These are phyloP conservation scores for Halichoeres trimaculatus DNA, from an alignment of 2,113 vertebrate species.

Conservation along the genomic window DNA sequence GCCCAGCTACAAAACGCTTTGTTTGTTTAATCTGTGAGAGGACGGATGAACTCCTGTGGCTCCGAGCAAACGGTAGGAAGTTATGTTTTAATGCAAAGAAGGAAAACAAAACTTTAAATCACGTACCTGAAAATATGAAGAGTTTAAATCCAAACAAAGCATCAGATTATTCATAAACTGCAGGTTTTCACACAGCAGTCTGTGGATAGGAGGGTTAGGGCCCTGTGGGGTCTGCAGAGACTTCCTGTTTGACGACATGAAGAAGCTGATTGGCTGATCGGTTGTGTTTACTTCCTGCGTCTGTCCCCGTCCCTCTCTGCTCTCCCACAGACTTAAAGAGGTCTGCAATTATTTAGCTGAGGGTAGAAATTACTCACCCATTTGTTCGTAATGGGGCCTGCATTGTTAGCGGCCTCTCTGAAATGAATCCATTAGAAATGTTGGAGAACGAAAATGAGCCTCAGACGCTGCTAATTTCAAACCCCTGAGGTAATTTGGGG, in stretches of 20 bases:
- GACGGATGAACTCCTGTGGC: neutral
- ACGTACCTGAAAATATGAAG: too few relatives aligned
- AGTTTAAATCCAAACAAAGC: too few relatives aligned
- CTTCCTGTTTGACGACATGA: too few relatives aligned
- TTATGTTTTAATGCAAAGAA: neutral
- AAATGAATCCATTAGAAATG: conserved; percentile 70
- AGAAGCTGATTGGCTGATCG: too few relatives aligned
- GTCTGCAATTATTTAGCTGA: conserved; percentile 44
- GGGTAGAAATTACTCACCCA: conserved; percentile 48
- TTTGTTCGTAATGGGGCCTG: conserved; percentile 46
- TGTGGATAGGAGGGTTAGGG: too few relatives aligned
- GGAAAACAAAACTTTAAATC: neutral
- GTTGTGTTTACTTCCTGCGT: too few relatives aligned
- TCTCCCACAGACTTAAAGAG: conserved; percentile 18
- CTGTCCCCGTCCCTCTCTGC: neutral
- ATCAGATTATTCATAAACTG: too few relatives aligned
- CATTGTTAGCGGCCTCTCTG: conserved; percentile 47
- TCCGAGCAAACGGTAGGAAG: neutral
- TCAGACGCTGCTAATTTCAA: conserved; percentile 57
- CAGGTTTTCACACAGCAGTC: too few relatives aligned
- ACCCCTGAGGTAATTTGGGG: conserved; percentile 58
- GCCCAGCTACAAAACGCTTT: neutral
- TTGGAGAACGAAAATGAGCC: conserved; percentile 51
- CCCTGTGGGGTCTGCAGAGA: too few relatives aligned
- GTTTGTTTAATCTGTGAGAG: neutral